Conservation (phyloP, 2,888 invertebrate species). For the Aproaerema taeniolella region DNA sequence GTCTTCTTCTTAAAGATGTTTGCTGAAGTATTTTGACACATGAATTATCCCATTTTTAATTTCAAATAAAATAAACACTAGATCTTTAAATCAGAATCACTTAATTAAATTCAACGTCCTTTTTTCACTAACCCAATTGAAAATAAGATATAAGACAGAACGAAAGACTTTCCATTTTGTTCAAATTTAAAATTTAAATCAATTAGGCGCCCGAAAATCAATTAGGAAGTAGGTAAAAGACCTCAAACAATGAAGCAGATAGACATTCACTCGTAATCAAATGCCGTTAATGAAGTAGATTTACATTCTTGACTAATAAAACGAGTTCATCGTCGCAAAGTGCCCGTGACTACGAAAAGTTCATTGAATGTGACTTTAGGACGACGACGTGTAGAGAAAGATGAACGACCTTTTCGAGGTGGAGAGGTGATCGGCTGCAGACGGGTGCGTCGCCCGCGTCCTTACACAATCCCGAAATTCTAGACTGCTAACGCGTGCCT, state of each 20-base stretch:
- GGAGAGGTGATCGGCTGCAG: conserved; percentile 54
- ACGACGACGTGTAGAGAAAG: conserved; percentile 24
- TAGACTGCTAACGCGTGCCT: conserved; percentile 28
- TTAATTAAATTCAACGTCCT: too few species aligned
- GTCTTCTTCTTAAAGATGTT: too few species aligned
- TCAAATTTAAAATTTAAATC: too few species aligned
- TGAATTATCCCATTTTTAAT: too few species aligned
- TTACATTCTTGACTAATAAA: conserved; percentile 13
- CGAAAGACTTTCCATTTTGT: too few species aligned
- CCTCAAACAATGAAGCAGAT: background rate
- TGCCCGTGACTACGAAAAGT: conserved; percentile 10
- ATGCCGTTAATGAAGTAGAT: conserved; percentile 9
- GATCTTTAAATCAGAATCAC: too few species aligned
- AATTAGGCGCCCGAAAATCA: too few species aligned
- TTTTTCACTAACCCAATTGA: too few species aligned
- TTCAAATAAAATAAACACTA: too few species aligned
- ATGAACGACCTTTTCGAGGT: conserved; percentile 56
- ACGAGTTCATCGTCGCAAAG: conserved; percentile 9
- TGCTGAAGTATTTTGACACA: too few species aligned
- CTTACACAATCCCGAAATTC: conserved; percentile 35
- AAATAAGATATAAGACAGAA: too few species aligned
- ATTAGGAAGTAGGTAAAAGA: too few species aligned
- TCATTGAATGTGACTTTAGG: conserved; percentile 12
- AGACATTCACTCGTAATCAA: conserved; percentile 12
- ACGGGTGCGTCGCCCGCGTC: conserved; percentile 40